Evolutionary conservation across 2,113 vertebrate species (phyloP).

Genomic region (Sorex fumeus): DNA sequence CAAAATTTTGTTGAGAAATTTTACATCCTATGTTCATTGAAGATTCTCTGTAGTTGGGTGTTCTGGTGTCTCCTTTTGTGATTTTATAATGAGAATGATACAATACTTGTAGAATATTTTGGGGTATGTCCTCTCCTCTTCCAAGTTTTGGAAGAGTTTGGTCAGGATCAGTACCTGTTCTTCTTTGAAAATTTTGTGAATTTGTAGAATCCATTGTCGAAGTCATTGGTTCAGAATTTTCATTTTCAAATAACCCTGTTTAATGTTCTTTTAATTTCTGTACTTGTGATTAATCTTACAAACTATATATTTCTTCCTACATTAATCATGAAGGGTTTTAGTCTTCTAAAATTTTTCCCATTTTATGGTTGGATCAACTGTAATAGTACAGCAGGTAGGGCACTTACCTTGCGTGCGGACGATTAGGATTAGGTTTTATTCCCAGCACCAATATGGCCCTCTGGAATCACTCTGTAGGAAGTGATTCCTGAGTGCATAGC

Average conservation of each 20-base stretch:
- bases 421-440: too few species aligned
- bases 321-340: too few species aligned
- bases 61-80: background rate
- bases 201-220: background rate
- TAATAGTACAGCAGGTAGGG: too few species aligned
- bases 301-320: too few species aligned
- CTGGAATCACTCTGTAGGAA: too few species aligned
- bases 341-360: too few species aligned
- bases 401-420: too few species aligned
- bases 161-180: background rate
- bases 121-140: background rate
- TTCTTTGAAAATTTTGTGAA: background rate
- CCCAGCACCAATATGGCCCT: too few species aligned
- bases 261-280: background rate
- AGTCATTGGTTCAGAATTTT: background rate
- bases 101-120: background rate
- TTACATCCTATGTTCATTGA: background rate
- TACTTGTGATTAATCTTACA: too few species aligned
- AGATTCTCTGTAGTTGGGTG: background rate
- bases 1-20: background rate
- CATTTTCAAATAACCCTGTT: background rate
- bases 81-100: background rate
- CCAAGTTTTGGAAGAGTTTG: background rate
- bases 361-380: too few species aligned
- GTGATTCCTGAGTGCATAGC: too few species aligned